These are phyloP conservation scores for Paradoxurus hermaphroditus DNA, from an alignment of 2,113 vertebrate genomes.

Conservation along the genomic window DNA sequence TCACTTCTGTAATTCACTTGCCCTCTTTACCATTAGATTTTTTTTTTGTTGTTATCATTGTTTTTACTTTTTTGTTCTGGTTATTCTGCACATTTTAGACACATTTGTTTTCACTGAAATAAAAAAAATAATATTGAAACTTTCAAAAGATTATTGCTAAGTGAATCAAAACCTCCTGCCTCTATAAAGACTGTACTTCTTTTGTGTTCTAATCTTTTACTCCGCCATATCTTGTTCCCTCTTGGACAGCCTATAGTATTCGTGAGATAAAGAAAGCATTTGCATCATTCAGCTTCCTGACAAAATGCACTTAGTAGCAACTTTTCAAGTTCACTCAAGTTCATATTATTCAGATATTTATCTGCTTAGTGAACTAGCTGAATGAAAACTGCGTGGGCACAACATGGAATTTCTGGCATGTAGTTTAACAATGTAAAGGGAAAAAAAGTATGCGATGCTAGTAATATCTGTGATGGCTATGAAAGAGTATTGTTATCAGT, in stretches of 20 bases:
- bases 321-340: background rate
- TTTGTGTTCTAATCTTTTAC: background rate
- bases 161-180: background rate
- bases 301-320: background rate
- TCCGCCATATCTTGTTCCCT: background rate
- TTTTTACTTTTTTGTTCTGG: background rate
- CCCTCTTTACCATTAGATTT: background rate
- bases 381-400: background rate
- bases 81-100: background rate
- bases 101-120: background rate
- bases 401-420: background rate
- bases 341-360: background rate
- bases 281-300: background rate
- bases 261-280: background rate
- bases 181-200: background rate
- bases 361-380: background rate
- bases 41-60: background rate
- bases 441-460: background rate
- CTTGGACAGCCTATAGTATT: background rate
- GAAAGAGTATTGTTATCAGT: background rate
- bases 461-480: background rate
- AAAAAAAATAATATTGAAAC: background rate
- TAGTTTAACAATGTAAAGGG: background rate
- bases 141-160: background rate
- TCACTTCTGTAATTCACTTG: background rate